Base-by-base conservation (phyloP, 1,140 invertebrate genomes). In the Drosophila eugracilis region DNA sequence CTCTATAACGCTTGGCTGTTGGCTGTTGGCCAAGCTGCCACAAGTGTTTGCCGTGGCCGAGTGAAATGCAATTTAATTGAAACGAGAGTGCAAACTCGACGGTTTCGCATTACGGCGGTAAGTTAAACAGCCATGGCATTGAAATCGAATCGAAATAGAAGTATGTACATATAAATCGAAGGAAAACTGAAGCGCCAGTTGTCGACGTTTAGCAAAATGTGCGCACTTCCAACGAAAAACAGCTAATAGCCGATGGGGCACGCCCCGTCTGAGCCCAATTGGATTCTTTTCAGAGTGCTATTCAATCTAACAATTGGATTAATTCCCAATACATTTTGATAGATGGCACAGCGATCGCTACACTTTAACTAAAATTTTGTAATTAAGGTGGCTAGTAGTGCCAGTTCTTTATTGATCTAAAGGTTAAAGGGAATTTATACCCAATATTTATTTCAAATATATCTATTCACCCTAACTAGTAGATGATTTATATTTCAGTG, bases 1-100 rank as follows among this genome's bases (percentile, higher is more conserved):
- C n/a, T 9, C 7, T 24, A 54, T 53, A 22, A 50, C 47, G 22
- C 14, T 17, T n/a, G n/a, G n/a, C n/a, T n/a, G n/a, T n/a, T n/a
- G n/a, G n/a, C 49, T 75, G 71, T 75, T 75, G 50, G 53, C 69
- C 42, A 52, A 45, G 49, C 37, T 44, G 71, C 71, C 57, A 74
- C 70, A 72, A 71, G 67, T 74, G 69, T 54, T 74, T 63, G 70
- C 50, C 47, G 42, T 71, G 19, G 71, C 49, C 41, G 50, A 53
- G 30, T 17, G 53, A 66, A 78, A 73, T 79, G 78, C 78, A 83
- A 83, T 83, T 86, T 69, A 72, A 85, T 85, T 77, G 78, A 85
- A 80, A 63, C 50, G 30, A 58, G 21, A 63, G 42, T 55, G 53
- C 62, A 53, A 65, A 28, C 59, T 63, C 14, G 62, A 15, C 22